Evolutionary conservation across 2,113 vertebrate genomes (phyloP), one percentile per base, ranked within the genome.

Genomic region (Lycocorax pyrrhopterus): DNA sequence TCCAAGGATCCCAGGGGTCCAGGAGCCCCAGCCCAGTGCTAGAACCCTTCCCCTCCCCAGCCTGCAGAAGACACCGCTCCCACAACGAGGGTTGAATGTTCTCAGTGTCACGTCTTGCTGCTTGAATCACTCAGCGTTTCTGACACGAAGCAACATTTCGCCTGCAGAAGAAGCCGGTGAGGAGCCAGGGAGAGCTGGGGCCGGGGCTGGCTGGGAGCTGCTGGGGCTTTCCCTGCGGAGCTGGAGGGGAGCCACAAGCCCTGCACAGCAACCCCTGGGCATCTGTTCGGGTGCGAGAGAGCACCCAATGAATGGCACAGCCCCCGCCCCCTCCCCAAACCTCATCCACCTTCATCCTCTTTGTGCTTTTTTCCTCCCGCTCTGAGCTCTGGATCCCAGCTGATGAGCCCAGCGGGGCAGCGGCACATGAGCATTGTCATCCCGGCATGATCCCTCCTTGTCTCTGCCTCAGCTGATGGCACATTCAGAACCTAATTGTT

Each of bases 401-500:
- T 89, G 93, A 95, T 19, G 85, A 89, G 93, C 96, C 95, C 96
- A 93, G 96, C 67, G 21, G 96, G 96, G 64, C 87, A 73, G 67
- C 73, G 6, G 66, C 80, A 93, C 94, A 93, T 9, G 14, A 66
- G 94, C 68, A 16, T 47, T 95, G 96, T 96, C 96, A 94, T 94
- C 96, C 83, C 39, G 5, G 96, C 88, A 25, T 75, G 96, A 96
- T 94, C 97, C 94, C 91, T 97, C 69, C 83, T 96, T 72, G 94
- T 93, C 93, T 86, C 96, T 96, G 97, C 96, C 97, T 95, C 94
- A 73, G 97, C 97, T 97, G 97, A 98, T 97, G 94, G 98, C 92
- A 94, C 97, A 97, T 97, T 98, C 97, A 96, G 94, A 97, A 93
- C 94, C 97, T 98, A 98, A 98, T 98, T 98, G 98, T 98, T 98